A percentile compares a stretch with the other conserved stretches of the same genome.
These are phyloP conservation scores for Xiphophorus couchianus DNA, from an alignment of 2,113 vertebrate species.

Conservation along the genomic window DNA sequence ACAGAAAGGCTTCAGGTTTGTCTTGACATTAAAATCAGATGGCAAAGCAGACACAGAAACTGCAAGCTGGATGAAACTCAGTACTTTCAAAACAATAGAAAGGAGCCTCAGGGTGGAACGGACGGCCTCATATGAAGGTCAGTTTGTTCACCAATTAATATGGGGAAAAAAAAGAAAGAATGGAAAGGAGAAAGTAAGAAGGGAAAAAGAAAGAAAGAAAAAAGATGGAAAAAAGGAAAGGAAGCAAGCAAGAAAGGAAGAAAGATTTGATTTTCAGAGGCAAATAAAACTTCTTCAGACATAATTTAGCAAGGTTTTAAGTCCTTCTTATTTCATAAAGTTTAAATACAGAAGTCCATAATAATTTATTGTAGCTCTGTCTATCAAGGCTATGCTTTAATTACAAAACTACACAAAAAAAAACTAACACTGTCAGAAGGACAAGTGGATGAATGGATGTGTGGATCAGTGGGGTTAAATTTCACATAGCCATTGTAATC, in stretches of 20 bases:
- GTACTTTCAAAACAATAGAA: slow-evolving; percentile 65
- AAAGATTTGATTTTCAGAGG: neutral
- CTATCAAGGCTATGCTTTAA: no score
- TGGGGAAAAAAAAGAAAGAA: neutral
- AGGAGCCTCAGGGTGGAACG: slow-evolving; percentile 32
- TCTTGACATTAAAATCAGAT: slow-evolving; percentile 63
- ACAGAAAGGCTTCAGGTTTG: slow-evolving; percentile 39
- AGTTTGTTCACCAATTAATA: slow-evolving; percentile 30
- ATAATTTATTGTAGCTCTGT: no score
- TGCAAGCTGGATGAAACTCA: slow-evolving; percentile 68
- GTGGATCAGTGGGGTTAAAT: no score
- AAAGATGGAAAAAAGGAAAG: no score
- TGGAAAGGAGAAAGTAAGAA: neutral
- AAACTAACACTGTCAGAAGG: no score
- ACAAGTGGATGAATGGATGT: no score
- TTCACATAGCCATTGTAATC: neutral
- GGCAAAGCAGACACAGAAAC: slow-evolving; percentile 56
- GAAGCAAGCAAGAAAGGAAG: neutral
- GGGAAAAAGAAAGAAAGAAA: neutral
- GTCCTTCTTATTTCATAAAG: no score
- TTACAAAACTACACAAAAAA: no score
- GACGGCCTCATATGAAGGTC: slow-evolving; percentile 45
- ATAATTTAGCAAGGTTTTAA: no score
- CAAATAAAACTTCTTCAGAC: neutral
- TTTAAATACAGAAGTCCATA: no score